Evolutionary conservation across 2,113 vertebrate species (phyloP), one percentile per base, ranked within the genome.

Genomic region (Loxodonta africana): DNA sequence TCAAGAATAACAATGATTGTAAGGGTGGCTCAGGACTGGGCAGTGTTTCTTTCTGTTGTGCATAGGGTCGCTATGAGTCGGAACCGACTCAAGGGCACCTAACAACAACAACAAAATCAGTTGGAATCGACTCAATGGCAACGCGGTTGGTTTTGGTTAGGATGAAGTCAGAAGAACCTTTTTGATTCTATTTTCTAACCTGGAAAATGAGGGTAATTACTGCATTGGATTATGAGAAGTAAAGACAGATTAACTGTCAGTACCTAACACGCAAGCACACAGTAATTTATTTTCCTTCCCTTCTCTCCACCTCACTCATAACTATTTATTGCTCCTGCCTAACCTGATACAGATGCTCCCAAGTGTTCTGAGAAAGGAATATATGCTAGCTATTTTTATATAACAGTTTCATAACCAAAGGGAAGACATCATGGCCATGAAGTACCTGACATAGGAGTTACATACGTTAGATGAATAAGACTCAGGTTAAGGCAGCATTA

Each of bases 151-250:
- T 57, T 57, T 57, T 57, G 53, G 8, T 9, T 63, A 17, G 8
- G 48, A 8, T 83, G 23, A 82, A 83, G 25, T 63, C 17, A 77
- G 53, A 53, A 67, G 30, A 62, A 63, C 15, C 2, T 8, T 71
- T 48, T 53, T 87, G 81, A 93, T 71, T 77, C 11, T 62, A 44
- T 82, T 90, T 78, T 67, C 10, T 93, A 73, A 93, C 69, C 33
- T 33, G 51, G 83, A 63, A 74, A 51, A 37, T 41, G 10, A 69
- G 46, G 48, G 44, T 37, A 83, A 44, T 51, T 46, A 60, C 21
- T 37, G 10, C 0, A 69, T 17, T 41, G 7, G 8, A 12, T 51
- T 73, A 20, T 51, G 46, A 69, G 60, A 17, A 90, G 9, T n/a
- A 14, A 82, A 81, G 46, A 25, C 44, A 90, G 44, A 76, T 7